Evolutionary conservation across 2,797 vertebrate genomes (phyloP).

Genomic region (Argyrosomus regius): DNA sequence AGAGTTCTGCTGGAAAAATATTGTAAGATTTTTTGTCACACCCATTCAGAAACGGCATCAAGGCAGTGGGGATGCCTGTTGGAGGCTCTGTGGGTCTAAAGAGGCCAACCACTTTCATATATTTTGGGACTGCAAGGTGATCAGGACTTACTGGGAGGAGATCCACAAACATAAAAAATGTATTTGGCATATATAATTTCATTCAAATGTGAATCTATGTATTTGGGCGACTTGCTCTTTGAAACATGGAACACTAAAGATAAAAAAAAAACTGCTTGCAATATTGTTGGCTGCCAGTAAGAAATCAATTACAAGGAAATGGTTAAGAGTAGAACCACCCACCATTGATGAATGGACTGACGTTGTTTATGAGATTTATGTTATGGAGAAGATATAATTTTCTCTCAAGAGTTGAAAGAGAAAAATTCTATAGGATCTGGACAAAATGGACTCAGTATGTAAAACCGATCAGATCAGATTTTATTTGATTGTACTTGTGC

Average conservation of each 20-base stretch:
- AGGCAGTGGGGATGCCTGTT: not conserved
- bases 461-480: no score
- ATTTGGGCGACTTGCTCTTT: not conserved
- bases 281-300: not conserved
- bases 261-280: not conserved
- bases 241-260: not conserved
- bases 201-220: constrained; percentile 11
- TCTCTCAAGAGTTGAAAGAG: no score
- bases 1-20: not conserved
- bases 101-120: not conserved
- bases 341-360: not conserved
- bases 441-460: no score
- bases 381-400: no score
- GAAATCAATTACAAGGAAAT: not conserved
- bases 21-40: not conserved
- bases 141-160: not conserved
- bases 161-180: not conserved
- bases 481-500: no score
- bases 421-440: no score
- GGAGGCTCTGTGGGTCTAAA: not conserved
- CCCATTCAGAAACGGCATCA: not conserved
- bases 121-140: not conserved
- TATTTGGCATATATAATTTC: not conserved
- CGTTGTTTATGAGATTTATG: not conserved
- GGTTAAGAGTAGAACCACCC: not conserved